Base-by-base conservation (phyloP, 2,888 invertebrate species). In the Chromoteleia sp. region DNA sequence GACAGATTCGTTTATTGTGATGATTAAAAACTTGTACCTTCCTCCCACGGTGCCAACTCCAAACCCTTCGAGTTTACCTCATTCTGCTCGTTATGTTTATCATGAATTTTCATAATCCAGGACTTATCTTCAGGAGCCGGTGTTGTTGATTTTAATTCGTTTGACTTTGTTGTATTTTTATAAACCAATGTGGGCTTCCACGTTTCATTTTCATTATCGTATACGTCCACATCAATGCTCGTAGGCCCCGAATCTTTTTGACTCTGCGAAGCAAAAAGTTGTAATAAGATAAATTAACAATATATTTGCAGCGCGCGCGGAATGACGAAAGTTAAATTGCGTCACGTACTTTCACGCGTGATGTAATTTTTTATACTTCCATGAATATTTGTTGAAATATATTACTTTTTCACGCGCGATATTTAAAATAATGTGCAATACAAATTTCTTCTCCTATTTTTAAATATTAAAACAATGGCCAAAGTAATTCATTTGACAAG, bases 31-130 rank as follows among this genome's bases (percentile, higher is more conserved):
- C 3, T 25, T 61, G 8, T 74, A 74, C 74, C 74, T 48, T 65
- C 48, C 1, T 54, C 21, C 56, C 52, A 43, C 3, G 52, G 48
- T 1, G 52, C 41, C 15, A n/a, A 19, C 58, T 74, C 45, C 10
- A 77, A 68, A 14, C 39, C 59, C 14, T 43, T 68, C 3, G 56
- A 43, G 1, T 58, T 36, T 15, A 65, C 43, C 25, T 56, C 54
- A 3, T 52, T 45, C 21, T 70, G 43, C 2, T 80, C 43, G 0
- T 75, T 84, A 21, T 86, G 86, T 14, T 75, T 73, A 14, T 76
- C 83, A 25, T 82, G 82, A 41, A 91, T 87, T 61, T 81, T 87
- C 91, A 91, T 91, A 17, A 91, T 85, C 5, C 83, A 86, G 0
- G 89, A 89, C 2, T 86, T 83, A 14, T 85, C 85, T 2, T 85